Evolutionary conservation across 1,140 invertebrate species (phyloP).

Genomic region (Hydropsyche tenuis): DNA sequence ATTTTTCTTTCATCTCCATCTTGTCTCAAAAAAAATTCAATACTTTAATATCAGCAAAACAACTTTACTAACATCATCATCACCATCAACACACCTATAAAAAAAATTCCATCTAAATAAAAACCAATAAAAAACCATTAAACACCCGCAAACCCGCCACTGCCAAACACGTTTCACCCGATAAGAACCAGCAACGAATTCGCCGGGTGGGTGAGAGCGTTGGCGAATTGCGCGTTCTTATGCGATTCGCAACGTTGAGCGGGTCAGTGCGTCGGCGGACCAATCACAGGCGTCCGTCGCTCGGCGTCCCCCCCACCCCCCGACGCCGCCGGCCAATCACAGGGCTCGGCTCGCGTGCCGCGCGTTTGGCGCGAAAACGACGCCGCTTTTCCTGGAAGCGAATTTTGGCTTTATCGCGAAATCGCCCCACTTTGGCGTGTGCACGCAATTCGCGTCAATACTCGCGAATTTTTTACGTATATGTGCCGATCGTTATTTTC

Average conservation of each 20-base stretch:
- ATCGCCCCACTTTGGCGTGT: not conserved
- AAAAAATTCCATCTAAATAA: no score
- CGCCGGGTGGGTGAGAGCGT: slow-evolving; percentile 16
- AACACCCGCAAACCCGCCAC: no score
- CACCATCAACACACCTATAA: no score
- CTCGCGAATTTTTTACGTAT: no score
- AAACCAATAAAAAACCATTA: no score
- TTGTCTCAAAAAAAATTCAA: no score
- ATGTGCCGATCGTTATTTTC: no score
- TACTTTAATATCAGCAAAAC: no score
- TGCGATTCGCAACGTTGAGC: slow-evolving; percentile 45
- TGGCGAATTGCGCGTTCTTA: slow-evolving; percentile 30
- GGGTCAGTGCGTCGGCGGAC: slow-evolving; percentile 42
- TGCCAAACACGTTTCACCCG: no score
- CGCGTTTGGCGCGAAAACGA: slow-evolving; percentile 21
- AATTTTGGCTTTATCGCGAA: slow-evolving; percentile 15
- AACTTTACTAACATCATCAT: no score
- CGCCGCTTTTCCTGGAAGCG: slow-evolving; percentile 14
- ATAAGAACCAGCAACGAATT: slow-evolving; percentile 19
- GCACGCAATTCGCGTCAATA: not conserved
- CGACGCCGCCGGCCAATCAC: slow-evolving; percentile 32
- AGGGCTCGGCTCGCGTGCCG: slow-evolving; percentile 25
- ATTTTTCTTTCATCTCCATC: no score
- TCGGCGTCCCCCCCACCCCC: not conserved
- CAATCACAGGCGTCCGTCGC: slow-evolving; percentile 22